These are phyloP conservation scores for Archips crataeganus DNA, from an alignment of 2,888 invertebrate species.

Conservation along the genomic window DNA sequence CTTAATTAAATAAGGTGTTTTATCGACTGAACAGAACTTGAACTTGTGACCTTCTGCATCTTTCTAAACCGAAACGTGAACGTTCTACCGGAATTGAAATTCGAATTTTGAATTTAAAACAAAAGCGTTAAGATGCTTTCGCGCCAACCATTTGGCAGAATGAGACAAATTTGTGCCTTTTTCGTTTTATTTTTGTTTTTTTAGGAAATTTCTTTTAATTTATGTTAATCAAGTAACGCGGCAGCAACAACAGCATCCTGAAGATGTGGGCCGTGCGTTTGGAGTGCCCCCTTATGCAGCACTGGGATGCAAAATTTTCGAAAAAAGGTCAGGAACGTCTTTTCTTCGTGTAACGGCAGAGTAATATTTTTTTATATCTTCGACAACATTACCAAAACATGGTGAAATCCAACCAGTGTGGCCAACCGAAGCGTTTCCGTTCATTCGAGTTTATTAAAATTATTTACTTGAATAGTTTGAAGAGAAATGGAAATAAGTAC, in stretches of 20 bases:
- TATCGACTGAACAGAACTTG: not conserved
- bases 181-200: constrained; percentile 1
- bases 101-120: constrained; percentile 31
- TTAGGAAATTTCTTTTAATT: not conserved
- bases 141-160: constrained; percentile 10
- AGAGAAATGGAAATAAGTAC: not conserved
- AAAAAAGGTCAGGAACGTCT: too few species aligned
- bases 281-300: too few species aligned
- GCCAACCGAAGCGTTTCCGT: not conserved
- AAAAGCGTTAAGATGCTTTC: constrained; percentile 21
- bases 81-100: constrained; percentile 20
- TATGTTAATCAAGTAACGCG: not conserved
- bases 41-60: not conserved
- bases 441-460: constrained; percentile 32
- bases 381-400: not conserved
- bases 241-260: too few species aligned
- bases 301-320: too few species aligned
- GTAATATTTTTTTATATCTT: not conserved
- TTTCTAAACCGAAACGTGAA: constrained; percentile 3
- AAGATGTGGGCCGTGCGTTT: too few species aligned
- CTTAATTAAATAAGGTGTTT: not conserved
- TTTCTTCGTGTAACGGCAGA: too few species aligned
- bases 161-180: constrained; percentile 4
- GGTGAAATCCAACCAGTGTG: not conserved
- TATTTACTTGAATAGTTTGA: constrained; percentile 21